These are phyloP conservation scores for Pterocles burchelli DNA, from an alignment of 2,113 vertebrate species.

Conservation along the genomic window DNA sequence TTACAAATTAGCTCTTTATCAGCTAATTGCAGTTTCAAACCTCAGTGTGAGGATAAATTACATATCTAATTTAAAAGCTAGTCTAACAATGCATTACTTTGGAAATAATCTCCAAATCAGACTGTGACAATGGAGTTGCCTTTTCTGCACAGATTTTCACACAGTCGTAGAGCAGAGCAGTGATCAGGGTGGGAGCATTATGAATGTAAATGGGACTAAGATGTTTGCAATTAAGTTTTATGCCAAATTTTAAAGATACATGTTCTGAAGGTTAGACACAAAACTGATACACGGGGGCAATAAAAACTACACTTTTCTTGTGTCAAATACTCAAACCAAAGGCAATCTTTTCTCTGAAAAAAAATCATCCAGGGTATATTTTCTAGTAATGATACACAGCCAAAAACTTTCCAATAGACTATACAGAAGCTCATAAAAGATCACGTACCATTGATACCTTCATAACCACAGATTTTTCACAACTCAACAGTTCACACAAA, in stretches of 20 bases:
- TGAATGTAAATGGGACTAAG: background rate
- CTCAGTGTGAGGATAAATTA: background rate
- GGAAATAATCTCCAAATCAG: background rate
- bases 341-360: background rate
- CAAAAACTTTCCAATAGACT: background rate
- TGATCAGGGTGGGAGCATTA: background rate
- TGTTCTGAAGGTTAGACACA: background rate
- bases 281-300: background rate
- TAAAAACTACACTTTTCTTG: background rate
- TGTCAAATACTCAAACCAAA: background rate
- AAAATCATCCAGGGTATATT: background rate
- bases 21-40: background rate
- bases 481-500: background rate
- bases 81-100: background rate
- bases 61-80: background rate
- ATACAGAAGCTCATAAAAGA: background rate
- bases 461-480: background rate
- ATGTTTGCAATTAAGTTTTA: background rate
- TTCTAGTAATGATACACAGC: background rate
- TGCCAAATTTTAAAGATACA: background rate
- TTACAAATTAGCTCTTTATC: background rate
- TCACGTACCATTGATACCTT: background rate
- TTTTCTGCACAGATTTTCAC: background rate
- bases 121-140: background rate
- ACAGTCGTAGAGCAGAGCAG: rapidly evolving